Base-by-base conservation (phyloP, 2,113 vertebrate species). In the Microcebus griseorufus region DNA sequence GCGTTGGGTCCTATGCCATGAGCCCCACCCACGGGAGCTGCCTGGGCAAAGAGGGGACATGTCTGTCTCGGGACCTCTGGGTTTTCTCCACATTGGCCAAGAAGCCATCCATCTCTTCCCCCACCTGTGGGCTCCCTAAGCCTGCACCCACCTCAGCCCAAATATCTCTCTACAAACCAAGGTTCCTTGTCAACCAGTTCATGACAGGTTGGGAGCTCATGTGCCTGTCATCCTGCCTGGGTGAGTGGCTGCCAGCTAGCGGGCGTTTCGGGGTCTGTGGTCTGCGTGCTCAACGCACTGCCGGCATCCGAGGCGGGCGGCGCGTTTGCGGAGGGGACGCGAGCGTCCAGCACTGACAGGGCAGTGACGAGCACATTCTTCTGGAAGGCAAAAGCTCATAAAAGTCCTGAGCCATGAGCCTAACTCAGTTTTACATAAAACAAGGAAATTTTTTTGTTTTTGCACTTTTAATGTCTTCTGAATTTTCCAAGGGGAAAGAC, bases 401-500 rank as follows among this genome's bases (percentile, higher is more conserved):
- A 75, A 92, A 72, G 51, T 5, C 76, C 90, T 51, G 72, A 92
- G 53, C n/a, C 45, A 23, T 0, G 37, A 87, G 9, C 39, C 34
- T 62, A 84, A 81, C 53, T 85, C 60, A 11, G 6, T 84, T 92
- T 87, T 65, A 79, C 42, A 86, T 65, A 84, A 69, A 64, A 23
- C 1, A 67, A 95, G 37, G 60, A 45, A 39, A 64, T 53, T 48
- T 48, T 32, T 39, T 53, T 29, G 39, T 65, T 16, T 72, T 16
- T 11, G 18, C 11, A 27, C 27, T 87, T 84, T 75, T 34, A 75
- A 25, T 9, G 72, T 65, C 51, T 86, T 85, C 1, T 92, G 60
- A 83, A 53, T 70, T 94, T 72, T 95, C 82, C 64, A 94, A 37
- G n/a, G 88, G 10, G 29, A 60, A 96, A 86, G 64, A 69, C 7